A percentile compares a stretch with the other conserved stretches of the same genome.
Conservation (phyloP, 2,888 invertebrate species). For the Drosophila stalkeri region DNA sequence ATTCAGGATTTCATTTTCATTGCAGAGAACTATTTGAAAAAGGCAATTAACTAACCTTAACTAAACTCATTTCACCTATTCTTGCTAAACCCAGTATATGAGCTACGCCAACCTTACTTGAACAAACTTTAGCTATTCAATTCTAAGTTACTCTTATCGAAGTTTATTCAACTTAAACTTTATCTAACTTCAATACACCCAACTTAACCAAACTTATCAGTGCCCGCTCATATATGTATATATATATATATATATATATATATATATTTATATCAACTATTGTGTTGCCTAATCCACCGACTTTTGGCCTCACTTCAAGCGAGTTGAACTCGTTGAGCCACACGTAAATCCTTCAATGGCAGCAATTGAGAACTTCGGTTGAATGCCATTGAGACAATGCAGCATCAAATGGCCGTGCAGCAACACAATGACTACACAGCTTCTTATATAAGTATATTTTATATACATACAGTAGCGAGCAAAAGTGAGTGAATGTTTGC, state of each 20-base stretch:
- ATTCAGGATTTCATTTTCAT: too few species aligned
- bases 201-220: slow-evolving; percentile 5
- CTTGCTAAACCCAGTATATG: not conserved
- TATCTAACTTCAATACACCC: not conserved
- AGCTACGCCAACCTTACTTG: not conserved
- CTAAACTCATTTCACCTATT: not conserved
- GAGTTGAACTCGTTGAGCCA: slow-evolving; percentile 44
- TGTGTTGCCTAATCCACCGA: slow-evolving; percentile 45
- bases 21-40: not conserved
- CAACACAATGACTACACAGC: slow-evolving; percentile 27
- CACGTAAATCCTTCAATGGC: slow-evolving; percentile 47
- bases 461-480: too few species aligned
- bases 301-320: slow-evolving; percentile 32
- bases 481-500: too few species aligned
- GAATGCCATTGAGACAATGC: slow-evolving; percentile 72
- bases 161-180: not conserved
- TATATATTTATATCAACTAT: not conserved
- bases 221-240: not conserved
- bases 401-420: slow-evolving; percentile 62
- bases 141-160: not conserved
- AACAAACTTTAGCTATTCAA: not conserved
- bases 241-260: not conserved
- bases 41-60: not conserved
- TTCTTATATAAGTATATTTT: slow-evolving; percentile 14
- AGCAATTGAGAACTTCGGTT: slow-evolving; percentile 59